A percentile compares a stretch with the other conserved stretches of the same genome.
Conservation (phyloP, 2,797 vertebrate species). For the Glyptemys insculpta region DNA sequence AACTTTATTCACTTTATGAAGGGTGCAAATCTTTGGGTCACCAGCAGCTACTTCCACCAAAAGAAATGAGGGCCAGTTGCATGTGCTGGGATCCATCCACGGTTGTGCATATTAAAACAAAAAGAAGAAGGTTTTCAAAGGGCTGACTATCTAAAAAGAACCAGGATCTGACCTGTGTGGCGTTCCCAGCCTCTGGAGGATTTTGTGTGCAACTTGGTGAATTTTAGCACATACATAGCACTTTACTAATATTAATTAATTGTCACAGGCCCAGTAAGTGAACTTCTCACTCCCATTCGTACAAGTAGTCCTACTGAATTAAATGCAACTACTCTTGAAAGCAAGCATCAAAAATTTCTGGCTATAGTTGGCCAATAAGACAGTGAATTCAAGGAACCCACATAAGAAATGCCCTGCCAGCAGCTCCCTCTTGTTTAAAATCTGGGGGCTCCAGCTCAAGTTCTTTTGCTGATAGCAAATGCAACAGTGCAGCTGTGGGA, state of each 20-base stretch:
- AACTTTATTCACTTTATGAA: background rate
- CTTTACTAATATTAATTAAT: background rate
- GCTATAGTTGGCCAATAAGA: background rate
- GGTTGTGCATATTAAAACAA: background rate
- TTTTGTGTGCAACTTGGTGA: background rate
- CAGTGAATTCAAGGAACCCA: background rate
- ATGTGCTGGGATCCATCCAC: background rate
- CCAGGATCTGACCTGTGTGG: background rate
- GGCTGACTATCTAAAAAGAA: background rate
- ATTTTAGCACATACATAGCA: background rate
- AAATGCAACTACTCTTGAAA: background rate
- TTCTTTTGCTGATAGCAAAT: background rate
- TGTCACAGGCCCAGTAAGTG: background rate
- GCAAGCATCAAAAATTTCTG: background rate
- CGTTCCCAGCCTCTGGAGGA: background rate
- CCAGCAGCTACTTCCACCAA: background rate
- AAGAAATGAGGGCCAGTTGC: background rate
- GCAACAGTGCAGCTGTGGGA: background rate
- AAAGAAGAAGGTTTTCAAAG: background rate
- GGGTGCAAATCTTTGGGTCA: background rate
- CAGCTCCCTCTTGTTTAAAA: conserved; percentile 26
- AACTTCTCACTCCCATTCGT: conserved; percentile 5
- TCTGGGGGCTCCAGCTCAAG: background rate
- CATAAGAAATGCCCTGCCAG: background rate
- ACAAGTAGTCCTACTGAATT: background rate